Conservation (phyloP, 1,140 invertebrate genomes). For the Scaptomyza montana region DNA sequence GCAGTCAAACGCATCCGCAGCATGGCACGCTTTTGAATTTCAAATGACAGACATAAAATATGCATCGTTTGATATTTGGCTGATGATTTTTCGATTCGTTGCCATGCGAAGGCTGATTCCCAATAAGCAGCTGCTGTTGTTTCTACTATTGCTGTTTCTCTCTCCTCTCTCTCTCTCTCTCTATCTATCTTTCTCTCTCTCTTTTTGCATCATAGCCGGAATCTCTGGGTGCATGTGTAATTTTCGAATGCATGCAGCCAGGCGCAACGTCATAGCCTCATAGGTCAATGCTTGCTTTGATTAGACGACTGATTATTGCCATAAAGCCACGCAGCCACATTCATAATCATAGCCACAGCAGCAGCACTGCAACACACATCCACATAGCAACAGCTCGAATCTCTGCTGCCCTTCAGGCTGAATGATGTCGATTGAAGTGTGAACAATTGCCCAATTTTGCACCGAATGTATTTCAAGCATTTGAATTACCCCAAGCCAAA, state of each 20-base stretch:
- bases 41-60: conserved; percentile 76
- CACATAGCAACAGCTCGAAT: not conserved
- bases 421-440: conserved; percentile 58
- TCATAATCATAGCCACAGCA: not conserved
- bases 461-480: conserved; percentile 18
- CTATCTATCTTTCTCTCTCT: not conserved
- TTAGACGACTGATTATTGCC: conserved; percentile 69
- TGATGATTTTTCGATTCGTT: conserved; percentile 41
- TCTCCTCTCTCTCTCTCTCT: too few species aligned
- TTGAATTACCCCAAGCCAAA: conserved; percentile 2
- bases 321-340: conserved; percentile 15
- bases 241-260: conserved; percentile 47
- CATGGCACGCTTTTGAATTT: conserved; percentile 65
- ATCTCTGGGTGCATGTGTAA: conserved; percentile 42
- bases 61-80: conserved; percentile 73
- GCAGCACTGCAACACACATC: not conserved
- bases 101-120: conserved; percentile 18
- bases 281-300: conserved; percentile 51
- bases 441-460: conserved; percentile 62
- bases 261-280: conserved; percentile 20
- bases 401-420: conserved; percentile 33
- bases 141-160: not conserved
- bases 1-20: conserved; percentile 19
- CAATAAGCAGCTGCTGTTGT: conserved; percentile 30
- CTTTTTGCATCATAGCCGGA: conserved; percentile 12